These are phyloP conservation scores for Chionis minor DNA, from an alignment of 2,113 vertebrate species.

Conservation along the genomic window DNA sequence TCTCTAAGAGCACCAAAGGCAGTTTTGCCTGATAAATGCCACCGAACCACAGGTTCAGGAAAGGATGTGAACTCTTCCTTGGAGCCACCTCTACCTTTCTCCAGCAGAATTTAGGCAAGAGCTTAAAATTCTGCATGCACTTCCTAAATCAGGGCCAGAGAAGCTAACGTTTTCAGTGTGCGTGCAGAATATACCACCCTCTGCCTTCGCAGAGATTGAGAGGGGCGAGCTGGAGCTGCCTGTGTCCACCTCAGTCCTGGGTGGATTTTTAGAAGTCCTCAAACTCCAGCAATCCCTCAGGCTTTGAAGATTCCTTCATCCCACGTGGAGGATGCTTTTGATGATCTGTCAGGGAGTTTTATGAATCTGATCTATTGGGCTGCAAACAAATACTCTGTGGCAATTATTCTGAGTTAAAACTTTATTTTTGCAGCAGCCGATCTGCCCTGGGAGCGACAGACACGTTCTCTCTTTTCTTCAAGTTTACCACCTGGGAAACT, in stretches of 20 bases:
- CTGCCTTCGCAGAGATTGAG: no score
- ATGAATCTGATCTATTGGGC: background rate
- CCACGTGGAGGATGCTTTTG: background rate
- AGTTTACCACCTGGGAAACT: background rate
- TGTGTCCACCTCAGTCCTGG: accelerated
- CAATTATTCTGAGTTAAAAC: background rate
- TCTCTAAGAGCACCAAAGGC: background rate
- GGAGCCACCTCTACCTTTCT: background rate
- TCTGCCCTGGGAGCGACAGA: background rate
- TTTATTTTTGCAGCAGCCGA: background rate
- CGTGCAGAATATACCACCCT: no score
- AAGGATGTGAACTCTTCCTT: background rate
- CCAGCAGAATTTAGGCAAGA: background rate
- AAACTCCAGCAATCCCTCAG: background rate
- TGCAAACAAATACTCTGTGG: background rate
- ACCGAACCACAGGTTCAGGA: accelerated
- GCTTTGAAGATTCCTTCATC: background rate
- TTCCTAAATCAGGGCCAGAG: background rate
- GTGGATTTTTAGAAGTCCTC: background rate
- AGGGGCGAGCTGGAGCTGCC: background rate
- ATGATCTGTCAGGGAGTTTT: background rate
- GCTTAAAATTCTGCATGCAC: background rate
- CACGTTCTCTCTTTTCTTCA: background rate
- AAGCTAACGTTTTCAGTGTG: no score
- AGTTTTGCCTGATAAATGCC: background rate